Conservation (phyloP, 2,888 invertebrate species). For the Brachylomia viminalis region DNA sequence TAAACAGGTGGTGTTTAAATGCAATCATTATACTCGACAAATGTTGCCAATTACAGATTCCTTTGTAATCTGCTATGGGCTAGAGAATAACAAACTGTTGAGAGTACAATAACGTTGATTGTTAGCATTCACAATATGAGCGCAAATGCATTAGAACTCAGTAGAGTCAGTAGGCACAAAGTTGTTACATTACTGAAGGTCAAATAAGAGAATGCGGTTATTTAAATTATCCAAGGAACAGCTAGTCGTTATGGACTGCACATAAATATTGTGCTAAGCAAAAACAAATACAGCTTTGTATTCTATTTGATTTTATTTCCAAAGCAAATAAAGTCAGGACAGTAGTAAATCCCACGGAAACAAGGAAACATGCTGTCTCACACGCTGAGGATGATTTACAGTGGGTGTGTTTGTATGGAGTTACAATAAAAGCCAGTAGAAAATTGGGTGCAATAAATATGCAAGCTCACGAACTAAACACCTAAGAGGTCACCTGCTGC, state of each 20-base stretch:
- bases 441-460: conserved; percentile 81
- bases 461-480: conserved; percentile 84
- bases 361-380: conserved; percentile 60
- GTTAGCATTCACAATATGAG: conserved; percentile 63
- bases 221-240: conserved; percentile 61
- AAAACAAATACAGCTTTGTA: conserved; percentile 43
- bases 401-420: conserved; percentile 65
- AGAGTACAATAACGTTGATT: conserved; percentile 60
- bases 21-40: conserved; percentile 78
- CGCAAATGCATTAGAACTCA: conserved; percentile 54
- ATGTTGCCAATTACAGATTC: conserved; percentile 76
- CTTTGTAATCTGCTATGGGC: conserved; percentile 68
- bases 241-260: conserved; percentile 44
- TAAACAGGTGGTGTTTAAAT: conserved; percentile 84
- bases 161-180: conserved; percentile 41
- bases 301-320: conserved; percentile 41
- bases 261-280: conserved; percentile 52
- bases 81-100: conserved; percentile 57
- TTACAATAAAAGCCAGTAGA: conserved; percentile 70
- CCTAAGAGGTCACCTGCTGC: conserved; percentile 88
- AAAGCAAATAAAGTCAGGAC: conserved; percentile 34
- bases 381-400: conserved; percentile 71
- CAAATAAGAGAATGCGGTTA: conserved; percentile 67
- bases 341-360: conserved; percentile 58
- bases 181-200: conserved; percentile 60